phyloP scores from a whole-genome alignment of 2,113 vertebrate genomes.

The Geothlypis trichas region DNA sequence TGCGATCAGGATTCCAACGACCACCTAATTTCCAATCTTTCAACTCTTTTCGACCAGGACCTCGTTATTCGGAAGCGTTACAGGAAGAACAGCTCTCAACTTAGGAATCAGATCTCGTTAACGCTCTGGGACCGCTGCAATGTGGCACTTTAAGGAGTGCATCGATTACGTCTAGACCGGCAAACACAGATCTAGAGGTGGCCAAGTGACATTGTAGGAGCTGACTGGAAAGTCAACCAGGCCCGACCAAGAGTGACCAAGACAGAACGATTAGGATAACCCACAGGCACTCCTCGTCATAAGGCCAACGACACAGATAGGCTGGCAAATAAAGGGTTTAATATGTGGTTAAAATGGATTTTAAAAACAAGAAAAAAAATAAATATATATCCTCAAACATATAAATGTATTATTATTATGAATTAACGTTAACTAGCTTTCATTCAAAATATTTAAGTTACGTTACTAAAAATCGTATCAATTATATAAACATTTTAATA shows the following conservation, averaged over 20 bases:
- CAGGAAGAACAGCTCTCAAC: conserved; percentile 85
- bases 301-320: conserved; percentile 99
- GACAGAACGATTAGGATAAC: conserved; percentile 95
- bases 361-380: conserved; percentile 76
- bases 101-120: conserved; percentile 87
- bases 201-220: conserved; percentile 91
- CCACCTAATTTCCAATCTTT: conserved; percentile 84
- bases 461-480: conserved; percentile 39
- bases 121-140: conserved; percentile 84
- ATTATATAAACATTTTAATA: conserved; percentile 43
- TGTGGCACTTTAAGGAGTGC: conserved; percentile 84
- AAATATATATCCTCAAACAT: conserved; percentile 77
- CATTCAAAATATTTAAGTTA: conserved; percentile 68
- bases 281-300: conserved; percentile 93
- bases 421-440: conserved; percentile 66
- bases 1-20: conserved; percentile 88
- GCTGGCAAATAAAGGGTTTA: conserved; percentile 99
- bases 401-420: conserved; percentile 63
- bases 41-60: conserved; percentile 82
- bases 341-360: conserved; percentile 97
- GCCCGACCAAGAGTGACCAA: conserved; percentile 99
- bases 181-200: conserved; percentile 96
- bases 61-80: conserved; percentile 87
- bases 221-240: conserved; percentile 94
- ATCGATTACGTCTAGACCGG: conserved; percentile 85